A percentile compares a stretch with the other conserved stretches of the same genome.
These are phyloP conservation scores for Ceramica pisi DNA, from an alignment of 2,888 invertebrate genomes.

Conservation along the genomic window DNA sequence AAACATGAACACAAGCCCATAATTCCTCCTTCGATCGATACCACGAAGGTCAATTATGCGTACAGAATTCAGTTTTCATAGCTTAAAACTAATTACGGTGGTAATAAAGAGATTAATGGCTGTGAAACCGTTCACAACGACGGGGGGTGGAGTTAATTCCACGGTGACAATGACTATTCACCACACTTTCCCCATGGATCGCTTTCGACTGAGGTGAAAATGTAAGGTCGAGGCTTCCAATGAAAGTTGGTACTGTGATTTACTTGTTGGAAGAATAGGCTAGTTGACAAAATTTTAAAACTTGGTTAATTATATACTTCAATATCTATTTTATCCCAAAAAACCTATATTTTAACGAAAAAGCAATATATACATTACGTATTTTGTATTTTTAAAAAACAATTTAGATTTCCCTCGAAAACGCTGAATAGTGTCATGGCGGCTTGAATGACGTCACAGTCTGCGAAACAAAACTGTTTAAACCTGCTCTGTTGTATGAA, in stretches of 20 bases:
- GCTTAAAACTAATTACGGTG: slow-evolving; percentile 36
- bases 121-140: slow-evolving; percentile 58
- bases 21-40: slow-evolving; percentile 5
- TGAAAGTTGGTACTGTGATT: slow-evolving; percentile 45
- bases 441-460: too few species aligned
- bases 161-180: slow-evolving; percentile 65
- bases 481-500: too few species aligned
- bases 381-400: too few species aligned
- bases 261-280: slow-evolving; percentile 8
- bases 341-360: too few species aligned
- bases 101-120: slow-evolving; percentile 59
- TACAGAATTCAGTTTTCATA: slow-evolving; percentile 26
- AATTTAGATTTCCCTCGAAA: too few species aligned
- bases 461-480: too few species aligned
- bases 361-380: too few species aligned
- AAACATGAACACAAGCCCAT: background rate
- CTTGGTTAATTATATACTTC: too few species aligned
- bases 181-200: slow-evolving; percentile 71
- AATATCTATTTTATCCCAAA: too few species aligned
- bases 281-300: too few species aligned
- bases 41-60: slow-evolving; percentile 20
- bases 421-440: too few species aligned
- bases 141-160: slow-evolving; percentile 52
- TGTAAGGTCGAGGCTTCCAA: slow-evolving; percentile 30
- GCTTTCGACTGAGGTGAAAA: slow-evolving; percentile 66